phyloP scores from a whole-genome alignment of 2,888 invertebrate species.

The Nysson spinosus region DNA sequence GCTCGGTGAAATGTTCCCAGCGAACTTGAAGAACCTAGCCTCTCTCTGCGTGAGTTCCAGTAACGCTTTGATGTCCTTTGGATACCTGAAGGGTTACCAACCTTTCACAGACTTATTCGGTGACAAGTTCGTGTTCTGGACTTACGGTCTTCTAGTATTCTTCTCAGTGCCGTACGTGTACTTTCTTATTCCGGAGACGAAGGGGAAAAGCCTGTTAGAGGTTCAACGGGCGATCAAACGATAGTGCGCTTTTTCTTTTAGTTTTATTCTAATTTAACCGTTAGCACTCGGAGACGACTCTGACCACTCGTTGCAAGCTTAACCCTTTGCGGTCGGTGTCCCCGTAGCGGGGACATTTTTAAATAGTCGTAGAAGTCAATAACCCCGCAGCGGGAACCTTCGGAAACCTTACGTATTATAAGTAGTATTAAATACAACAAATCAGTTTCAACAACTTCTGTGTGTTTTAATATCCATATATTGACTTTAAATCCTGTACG shows the following conservation, averaged over 20 bases:
- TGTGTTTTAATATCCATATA: no score
- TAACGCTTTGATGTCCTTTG: conserved; percentile 64
- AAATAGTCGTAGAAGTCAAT: no score
- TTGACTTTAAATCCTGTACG: no score
- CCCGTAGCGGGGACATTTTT: no score
- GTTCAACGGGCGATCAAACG: conserved; percentile 60
- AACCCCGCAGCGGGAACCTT: no score
- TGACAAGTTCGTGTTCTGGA: conserved; percentile 69
- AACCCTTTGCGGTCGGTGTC: no score
- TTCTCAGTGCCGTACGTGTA: conserved; percentile 63
- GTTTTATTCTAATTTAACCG: background rate
- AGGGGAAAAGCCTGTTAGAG: conserved; percentile 67
- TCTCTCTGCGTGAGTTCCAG: conserved; percentile 61
- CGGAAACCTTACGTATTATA: no score
- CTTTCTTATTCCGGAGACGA: conserved; percentile 68
- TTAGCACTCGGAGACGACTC: no score
- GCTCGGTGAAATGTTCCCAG: conserved; percentile 70
- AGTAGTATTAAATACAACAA: no score
- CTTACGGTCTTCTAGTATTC: conserved; percentile 58
- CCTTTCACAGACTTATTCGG: conserved; percentile 66
- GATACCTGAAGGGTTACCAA: conserved; percentile 64
- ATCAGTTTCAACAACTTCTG: no score
- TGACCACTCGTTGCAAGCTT: no score
- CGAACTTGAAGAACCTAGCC: conserved; percentile 68
- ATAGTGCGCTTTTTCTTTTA: background rate